Evolutionary conservation across 2,888 invertebrate genomes (phyloP).

Genomic region (Cheilosia vulpina): DNA sequence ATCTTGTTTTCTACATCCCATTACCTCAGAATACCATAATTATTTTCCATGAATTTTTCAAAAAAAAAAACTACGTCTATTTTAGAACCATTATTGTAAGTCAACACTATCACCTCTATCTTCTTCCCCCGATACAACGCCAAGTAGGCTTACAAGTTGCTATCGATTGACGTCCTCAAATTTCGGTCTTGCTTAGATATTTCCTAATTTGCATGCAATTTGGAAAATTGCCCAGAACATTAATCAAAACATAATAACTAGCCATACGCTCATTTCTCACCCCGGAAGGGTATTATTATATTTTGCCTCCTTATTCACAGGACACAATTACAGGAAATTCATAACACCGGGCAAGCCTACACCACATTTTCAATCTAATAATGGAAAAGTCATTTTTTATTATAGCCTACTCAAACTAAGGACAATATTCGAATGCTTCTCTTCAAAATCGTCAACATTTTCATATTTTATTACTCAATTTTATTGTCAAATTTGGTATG

Average conservation of each 20-base stretch:
- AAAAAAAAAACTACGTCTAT: no score
- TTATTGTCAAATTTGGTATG: conserved; percentile 29
- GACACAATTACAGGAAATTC: not conserved
- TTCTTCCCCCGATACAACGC: not conserved
- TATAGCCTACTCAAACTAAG: not conserved
- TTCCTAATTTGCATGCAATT: not conserved
- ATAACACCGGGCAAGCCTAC: not conserved
- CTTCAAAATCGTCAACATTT: not conserved
- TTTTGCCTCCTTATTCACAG: not conserved
- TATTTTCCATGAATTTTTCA: no score
- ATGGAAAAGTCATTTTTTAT: no score
- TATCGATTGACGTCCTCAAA: not conserved
- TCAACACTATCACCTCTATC: not conserved
- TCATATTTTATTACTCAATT: conserved; percentile 43
- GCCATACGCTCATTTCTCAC: not conserved
- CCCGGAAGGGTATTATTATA: not conserved
- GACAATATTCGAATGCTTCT: not conserved
- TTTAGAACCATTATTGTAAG: no score
- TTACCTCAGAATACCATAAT: no score
- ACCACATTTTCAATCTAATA: not conserved
- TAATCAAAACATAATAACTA: conserved; percentile 1
- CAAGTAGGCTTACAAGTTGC: not conserved
- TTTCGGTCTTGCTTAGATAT: not conserved
- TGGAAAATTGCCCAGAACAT: not conserved
- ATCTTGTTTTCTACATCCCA: no score